phyloP scores from a whole-genome alignment of 2,797 vertebrate genomes.

The Hypotaenidia okinawae region DNA sequence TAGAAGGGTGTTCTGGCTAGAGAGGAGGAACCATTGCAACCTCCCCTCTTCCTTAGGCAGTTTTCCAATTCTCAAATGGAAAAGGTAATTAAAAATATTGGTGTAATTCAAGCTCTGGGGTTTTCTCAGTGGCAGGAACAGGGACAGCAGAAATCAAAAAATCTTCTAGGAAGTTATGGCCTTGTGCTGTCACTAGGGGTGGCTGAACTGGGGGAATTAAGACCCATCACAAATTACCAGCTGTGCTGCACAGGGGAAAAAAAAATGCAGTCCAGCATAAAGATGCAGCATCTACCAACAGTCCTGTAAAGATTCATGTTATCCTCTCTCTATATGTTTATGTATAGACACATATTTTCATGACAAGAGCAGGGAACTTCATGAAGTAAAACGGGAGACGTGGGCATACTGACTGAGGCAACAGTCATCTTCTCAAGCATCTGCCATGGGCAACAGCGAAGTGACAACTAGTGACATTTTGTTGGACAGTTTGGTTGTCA shows the following conservation, averaged over 20 bases:
- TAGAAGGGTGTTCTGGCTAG: not conserved
- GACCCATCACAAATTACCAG: not conserved
- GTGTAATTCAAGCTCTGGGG: not conserved
- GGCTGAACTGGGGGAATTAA: not conserved
- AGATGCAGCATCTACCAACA: not conserved
- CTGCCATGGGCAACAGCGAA: not conserved
- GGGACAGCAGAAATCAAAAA: not conserved
- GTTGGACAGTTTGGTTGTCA: not conserved
- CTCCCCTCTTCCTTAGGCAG: not conserved
- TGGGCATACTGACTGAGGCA: not conserved
- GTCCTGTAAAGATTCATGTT: not conserved
- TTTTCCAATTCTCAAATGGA: not conserved
- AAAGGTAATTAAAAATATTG: not conserved
- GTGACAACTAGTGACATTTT: not conserved
- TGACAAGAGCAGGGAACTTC: not conserved
- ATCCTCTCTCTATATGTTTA: not conserved
- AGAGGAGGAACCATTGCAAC: not conserved
- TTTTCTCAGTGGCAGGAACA: not conserved
- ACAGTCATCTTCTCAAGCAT: not conserved
- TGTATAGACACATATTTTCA: not conserved
- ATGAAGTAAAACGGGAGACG: not conserved
- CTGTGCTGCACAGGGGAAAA: not conserved
- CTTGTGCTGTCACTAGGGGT: not conserved
- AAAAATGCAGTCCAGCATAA: not conserved
- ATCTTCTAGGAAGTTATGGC: not conserved